Base-by-base conservation (phyloP, 2,113 vertebrate genomes). In the Channa argus region DNA sequence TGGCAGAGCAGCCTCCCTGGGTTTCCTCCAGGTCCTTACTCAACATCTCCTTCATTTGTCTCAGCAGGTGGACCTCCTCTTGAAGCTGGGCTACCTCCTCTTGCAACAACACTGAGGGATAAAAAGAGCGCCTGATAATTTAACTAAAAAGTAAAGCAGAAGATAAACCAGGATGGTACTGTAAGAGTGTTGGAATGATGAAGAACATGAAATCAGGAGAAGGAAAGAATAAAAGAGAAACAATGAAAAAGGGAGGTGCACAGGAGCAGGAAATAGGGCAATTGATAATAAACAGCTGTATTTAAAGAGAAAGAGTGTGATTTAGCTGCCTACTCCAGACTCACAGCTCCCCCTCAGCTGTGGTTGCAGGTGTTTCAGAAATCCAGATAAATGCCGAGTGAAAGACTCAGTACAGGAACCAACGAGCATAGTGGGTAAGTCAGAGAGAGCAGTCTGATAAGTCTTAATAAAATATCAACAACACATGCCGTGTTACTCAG, bases 11-110 rank as follows among this genome's bases (percentile, higher is more conserved):
- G 91, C 96, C 95, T 34, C 95, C 96, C 4, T 96, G 97, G 0
- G 95, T 95, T 63, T 98, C 96, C 85, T 98, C 96, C 90, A 99
- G 93, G 86, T 99, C 97, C 85, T 97, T 98, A 0, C 94, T 94
- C 87, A 99, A 85, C 96, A 97, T 95, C 84, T 99, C 97, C 96
- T 98, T 98, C 96, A 98, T 98, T 92, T 99, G 97, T 73, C 96
- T 94, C 80, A 99, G 95, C 90, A 98, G 95, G 90, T 97, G 96
- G 39, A 98, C 96, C 92, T 99, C 97, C 83, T 98, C 97, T 88
- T 98, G 97, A 49, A 99, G 96, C 92, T 96, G 96, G 45, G 93
- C 94, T 85, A 98, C 97, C 89, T 99, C 97, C 85, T 98, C 97
- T 81, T 95, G 96, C 86, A 98, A 90, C 88, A 99, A 91, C 89